phyloP scores from a whole-genome alignment of 1,140 invertebrate genomes.

The Drosophila ambigua region DNA sequence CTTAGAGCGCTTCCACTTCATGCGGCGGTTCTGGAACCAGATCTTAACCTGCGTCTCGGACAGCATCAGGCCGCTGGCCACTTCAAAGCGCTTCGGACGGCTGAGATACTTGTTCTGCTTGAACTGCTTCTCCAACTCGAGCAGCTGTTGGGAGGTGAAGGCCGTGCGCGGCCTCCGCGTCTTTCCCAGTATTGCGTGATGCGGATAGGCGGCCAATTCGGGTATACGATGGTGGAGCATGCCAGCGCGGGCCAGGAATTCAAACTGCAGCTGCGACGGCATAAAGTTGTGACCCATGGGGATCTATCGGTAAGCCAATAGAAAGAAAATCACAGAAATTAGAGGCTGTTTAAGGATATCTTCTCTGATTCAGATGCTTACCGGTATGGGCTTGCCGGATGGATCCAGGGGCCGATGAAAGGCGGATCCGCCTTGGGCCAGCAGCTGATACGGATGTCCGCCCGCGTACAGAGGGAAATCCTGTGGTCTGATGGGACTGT shows the following conservation, averaged over 20 bases:
- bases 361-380: slow-evolving; percentile 28
- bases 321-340: background rate
- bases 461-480: slow-evolving; percentile 83
- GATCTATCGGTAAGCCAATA: slow-evolving; percentile 39
- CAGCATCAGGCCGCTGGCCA: slow-evolving; percentile 98
- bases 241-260: slow-evolving; percentile 92
- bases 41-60: slow-evolving; percentile 99
- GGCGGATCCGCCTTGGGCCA: slow-evolving; percentile 78
- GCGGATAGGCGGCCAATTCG: slow-evolving; percentile 86
- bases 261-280: slow-evolving; percentile 92
- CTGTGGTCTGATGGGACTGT: slow-evolving; percentile 78
- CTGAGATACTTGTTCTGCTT: slow-evolving; percentile 99
- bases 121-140: slow-evolving; percentile 99
- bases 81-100: slow-evolving; percentile 98
- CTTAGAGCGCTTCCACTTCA: slow-evolving; percentile 98
- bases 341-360: background rate
- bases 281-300: slow-evolving; percentile 83
- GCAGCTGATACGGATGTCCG: slow-evolving; percentile 82
- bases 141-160: slow-evolving; percentile 98
- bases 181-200: slow-evolving; percentile 94
- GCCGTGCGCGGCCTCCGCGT: slow-evolving; percentile 97
- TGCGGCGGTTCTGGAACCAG: slow-evolving; percentile 97
- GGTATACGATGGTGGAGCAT: slow-evolving; percentile 93
- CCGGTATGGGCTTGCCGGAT: slow-evolving; percentile 82
- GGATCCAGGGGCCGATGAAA: slow-evolving; percentile 81